Evolutionary conservation across 2,888 invertebrate species (phyloP), one percentile per base, ranked within the genome.

Genomic region (Pyrocoelia pectoralis): DNA sequence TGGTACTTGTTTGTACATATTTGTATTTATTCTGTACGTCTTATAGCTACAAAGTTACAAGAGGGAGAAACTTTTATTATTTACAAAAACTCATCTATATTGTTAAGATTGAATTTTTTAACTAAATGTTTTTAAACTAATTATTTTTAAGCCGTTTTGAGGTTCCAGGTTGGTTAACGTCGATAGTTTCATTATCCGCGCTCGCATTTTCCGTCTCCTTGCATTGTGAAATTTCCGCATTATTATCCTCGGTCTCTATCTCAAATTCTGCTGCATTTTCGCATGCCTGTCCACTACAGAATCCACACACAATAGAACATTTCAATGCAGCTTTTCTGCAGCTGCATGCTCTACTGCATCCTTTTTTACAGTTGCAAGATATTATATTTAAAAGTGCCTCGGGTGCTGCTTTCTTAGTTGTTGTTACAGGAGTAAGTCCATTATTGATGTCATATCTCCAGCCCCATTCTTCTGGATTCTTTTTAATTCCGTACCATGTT

Each of bases 251-350:
- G 4, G 4, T n/a, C 4, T 40, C 40, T n/a, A 40, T 40, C 40
- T 4, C 2, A 12, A 40, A 2, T 40, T 40, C 13, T 40, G 3
- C 5, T n/a, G 40, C n/a, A 40, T 40, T 24, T 24, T 33, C 33
- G 33, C 33, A 33, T 33, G 9, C 8, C 33, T 33, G 33, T 2
- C 33, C 33, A 43, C 13, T 15, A 15, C 43, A 43, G 17, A 12
- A 48, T n/a, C 48, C 19, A 19, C 48, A 48, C n/a, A 48, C 6
- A 48, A 48, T 12, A 19, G 48, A 48, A 10, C 48, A 48, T 19
- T 48, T 48, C 12, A 19, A 10, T 19, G 5, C 48, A 19, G 48
- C 48, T 17, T 48, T 17, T 48, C 48, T 17, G 48, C 48, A 48
- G 19, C 19, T 48, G 17, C 19, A 48, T 9, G 48, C 48, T 19